phyloP scores from a whole-genome alignment of 2,797 vertebrate species.

The Natrix natrix region DNA sequence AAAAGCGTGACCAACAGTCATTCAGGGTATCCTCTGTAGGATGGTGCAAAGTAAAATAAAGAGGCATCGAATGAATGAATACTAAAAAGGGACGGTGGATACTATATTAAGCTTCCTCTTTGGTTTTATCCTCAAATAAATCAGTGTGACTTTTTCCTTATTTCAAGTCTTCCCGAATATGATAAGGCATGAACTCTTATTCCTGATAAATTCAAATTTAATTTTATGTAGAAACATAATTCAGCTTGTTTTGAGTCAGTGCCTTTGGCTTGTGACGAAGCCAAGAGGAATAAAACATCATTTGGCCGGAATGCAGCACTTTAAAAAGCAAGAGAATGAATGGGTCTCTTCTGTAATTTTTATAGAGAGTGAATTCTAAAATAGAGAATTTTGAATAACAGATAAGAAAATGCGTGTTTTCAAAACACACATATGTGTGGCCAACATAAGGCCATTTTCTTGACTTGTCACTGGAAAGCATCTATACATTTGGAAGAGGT shows the following conservation, averaged over 20 bases:
- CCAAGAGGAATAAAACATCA: neutral
- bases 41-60: neutral
- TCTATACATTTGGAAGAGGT: neutral
- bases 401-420: neutral
- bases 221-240: neutral
- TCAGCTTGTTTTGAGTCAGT: neutral
- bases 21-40: neutral
- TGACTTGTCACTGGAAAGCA: neutral
- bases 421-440: neutral
- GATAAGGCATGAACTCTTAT: constrained; percentile 2
- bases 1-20: neutral
- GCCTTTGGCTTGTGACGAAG: neutral
- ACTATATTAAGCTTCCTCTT: neutral
- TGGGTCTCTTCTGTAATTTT: neutral
- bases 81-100: neutral
- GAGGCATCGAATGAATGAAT: neutral
- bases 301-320: neutral
- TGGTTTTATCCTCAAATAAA: neutral
- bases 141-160: neutral
- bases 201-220: neutral
- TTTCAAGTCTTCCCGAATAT: neutral
- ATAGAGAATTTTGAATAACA: neutral
- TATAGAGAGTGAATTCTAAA: neutral
- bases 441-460: neutral
- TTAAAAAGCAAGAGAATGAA: neutral